Evolutionary conservation across 2,888 invertebrate species (phyloP).

Genomic region (Spatulosminthurus flaviceps): DNA sequence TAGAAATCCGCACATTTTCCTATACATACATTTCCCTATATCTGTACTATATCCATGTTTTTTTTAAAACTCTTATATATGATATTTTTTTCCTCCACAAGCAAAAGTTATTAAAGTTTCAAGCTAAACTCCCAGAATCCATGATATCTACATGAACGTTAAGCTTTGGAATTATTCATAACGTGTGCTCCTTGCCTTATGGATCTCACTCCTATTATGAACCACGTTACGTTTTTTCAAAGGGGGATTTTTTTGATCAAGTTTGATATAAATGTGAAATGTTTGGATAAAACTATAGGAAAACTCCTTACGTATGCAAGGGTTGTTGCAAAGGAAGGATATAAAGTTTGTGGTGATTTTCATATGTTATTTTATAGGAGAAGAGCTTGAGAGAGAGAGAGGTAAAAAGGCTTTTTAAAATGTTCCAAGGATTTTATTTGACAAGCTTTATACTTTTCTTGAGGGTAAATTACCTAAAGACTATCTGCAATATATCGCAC

Average conservation of each 20-base stretch:
- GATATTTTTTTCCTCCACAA: no score
- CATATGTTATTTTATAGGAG: background rate
- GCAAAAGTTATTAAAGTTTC: slow-evolving; percentile 2
- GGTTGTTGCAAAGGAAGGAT: background rate
- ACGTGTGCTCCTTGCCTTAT: background rate
- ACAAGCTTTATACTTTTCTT: background rate
- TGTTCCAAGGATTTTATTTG: background rate
- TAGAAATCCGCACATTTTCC: no score
- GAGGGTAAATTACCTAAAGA: background rate
- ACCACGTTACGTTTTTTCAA: no score
- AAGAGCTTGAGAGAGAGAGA: no score
- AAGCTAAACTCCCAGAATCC: background rate
- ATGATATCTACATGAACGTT: background rate
- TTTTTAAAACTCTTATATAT: no score
- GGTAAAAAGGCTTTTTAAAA: background rate
- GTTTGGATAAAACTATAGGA: no score
- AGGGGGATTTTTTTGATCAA: no score
- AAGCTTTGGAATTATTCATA: slow-evolving; percentile 7
- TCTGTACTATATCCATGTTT: no score
- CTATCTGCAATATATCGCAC: no score
- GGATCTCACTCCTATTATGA: no score
- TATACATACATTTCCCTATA: no score
- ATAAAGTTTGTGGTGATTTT: slow-evolving; percentile 8
- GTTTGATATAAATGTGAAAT: no score
- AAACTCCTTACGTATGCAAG: background rate